phyloP scores from a whole-genome alignment of 2,797 vertebrate genomes.

The Fistularia commersonii region DNA sequence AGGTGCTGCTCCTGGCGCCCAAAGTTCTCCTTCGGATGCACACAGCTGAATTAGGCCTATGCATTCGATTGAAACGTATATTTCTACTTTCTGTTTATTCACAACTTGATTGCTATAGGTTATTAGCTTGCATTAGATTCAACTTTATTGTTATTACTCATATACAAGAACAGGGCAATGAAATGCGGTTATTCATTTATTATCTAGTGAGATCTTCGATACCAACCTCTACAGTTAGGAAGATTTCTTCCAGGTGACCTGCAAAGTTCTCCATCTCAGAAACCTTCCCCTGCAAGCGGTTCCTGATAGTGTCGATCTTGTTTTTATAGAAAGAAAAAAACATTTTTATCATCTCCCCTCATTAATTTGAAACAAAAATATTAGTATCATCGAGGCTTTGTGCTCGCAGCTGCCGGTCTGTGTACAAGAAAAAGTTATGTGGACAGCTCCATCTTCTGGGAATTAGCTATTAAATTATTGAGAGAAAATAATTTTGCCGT shows the following conservation, averaged over 20 bases:
- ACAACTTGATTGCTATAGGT: background rate
- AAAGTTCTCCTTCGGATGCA: slow-evolving; percentile 86
- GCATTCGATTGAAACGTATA: slow-evolving; percentile 6
- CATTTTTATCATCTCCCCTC: background rate
- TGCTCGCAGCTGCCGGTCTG: background rate
- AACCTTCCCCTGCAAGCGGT: slow-evolving; percentile 83
- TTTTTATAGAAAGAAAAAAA: slow-evolving; percentile 61
- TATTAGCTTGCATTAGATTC: too few species aligned
- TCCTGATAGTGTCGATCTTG: slow-evolving; percentile 76
- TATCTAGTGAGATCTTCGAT: background rate
- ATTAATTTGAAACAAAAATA: slow-evolving; percentile 9
- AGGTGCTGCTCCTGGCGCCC: slow-evolving; percentile 90
- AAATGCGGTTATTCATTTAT: too few species aligned
- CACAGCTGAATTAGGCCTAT: slow-evolving; percentile 1
- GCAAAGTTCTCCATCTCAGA: slow-evolving; percentile 90
- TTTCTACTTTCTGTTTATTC: background rate
- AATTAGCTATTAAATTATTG: background rate
- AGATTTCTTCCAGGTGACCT: slow-evolving; percentile 94
- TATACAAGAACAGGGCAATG: too few species aligned
- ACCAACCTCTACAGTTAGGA: slow-evolving; percentile 93
- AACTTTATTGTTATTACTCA: too few species aligned
- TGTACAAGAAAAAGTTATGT: background rate
- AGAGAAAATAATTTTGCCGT: too few species aligned
- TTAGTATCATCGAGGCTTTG: background rate
- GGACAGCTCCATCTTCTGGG: slow-evolving; percentile 21